Base-by-base conservation (phyloP, 2,113 vertebrate species). In the Cyprinodon brontotheroides region DNA sequence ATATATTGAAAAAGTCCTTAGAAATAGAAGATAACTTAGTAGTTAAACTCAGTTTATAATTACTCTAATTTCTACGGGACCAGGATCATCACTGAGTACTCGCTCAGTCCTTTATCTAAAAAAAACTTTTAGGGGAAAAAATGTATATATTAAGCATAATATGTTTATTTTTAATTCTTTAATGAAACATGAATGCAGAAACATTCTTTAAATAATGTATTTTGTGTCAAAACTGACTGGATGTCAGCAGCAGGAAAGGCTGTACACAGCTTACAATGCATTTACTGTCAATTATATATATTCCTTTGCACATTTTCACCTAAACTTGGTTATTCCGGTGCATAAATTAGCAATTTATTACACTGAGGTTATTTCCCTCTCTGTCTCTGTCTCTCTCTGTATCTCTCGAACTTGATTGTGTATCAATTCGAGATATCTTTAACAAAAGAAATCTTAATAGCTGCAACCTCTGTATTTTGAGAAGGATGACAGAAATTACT, bases 401-500 rank as follows among this genome's bases (percentile, higher is more conserved):
- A 1, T 29, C 29, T 29, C 29, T 29, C 29, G 29, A 29, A 29
- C 29, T 29, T 29, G 29, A 29, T 29, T 29, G 29, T 29, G 29
- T 29, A 29, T 29, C 29, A 29, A 29, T 12, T 61, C 17, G 22
- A 66, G 11, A 70, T 12, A 69, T 65, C 36, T 38, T 62, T 38
- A 81, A 72, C 7, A 57, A 43, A 41, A 10, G 22, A 14, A 73
- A 70, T 68, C 15, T 39, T 4, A 10, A 68, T 38, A 61, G 36
- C 20, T 63, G 14, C 38, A 17, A 63, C 37, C 36, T 1, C 41
- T 10, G 20, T 15, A 65, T 20, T n/a, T 15, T 57, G 17, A 57
- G 20, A 15, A n/a, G n/a, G 50, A 57, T 20, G 50, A 9, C 20
- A 57, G 20, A 9, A 4, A 41, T 6, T 41, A 9, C 41, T 41